Evolutionary conservation across 2,888 invertebrate species (phyloP).

Genomic region (Lithophane semibrunnea): DNA sequence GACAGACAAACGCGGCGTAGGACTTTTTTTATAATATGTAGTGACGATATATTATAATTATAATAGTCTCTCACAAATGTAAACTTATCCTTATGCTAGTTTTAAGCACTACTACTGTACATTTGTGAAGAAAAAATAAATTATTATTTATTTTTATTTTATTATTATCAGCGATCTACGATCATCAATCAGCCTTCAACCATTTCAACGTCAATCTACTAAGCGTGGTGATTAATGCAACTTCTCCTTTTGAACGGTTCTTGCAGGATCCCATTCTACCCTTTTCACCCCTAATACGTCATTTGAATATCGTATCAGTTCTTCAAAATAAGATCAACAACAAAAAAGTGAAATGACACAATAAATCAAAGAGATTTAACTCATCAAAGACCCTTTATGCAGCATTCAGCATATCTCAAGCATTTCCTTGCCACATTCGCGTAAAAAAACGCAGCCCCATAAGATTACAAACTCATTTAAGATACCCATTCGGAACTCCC

Average conservation of each 20-base stretch:
- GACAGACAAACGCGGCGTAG: too few species aligned
- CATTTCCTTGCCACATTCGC: slow-evolving; percentile 27
- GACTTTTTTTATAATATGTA: too few species aligned
- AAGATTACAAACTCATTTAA: slow-evolving; percentile 66
- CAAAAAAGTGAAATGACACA: slow-evolving; percentile 18
- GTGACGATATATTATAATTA: too few species aligned
- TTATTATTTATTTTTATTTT: too few species aligned
- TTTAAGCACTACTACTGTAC: too few species aligned
- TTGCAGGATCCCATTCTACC: background rate
- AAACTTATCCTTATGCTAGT: too few species aligned
- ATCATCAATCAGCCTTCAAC: background rate
- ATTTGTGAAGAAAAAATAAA: too few species aligned
- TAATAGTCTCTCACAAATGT: too few species aligned
- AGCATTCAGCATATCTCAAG: slow-evolving; percentile 18
- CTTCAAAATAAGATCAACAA: slow-evolving; percentile 20
- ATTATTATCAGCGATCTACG: background rate
- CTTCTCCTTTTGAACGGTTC: background rate
- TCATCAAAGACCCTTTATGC: slow-evolving; percentile 24
- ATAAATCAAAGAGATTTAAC: slow-evolving; percentile 34
- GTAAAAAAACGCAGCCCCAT: slow-evolving; percentile 41
- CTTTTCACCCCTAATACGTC: background rate
- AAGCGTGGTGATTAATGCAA: background rate
- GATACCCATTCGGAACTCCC: slow-evolving; percentile 61
- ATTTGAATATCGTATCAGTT: slow-evolving; percentile 31
- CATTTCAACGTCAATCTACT: background rate